phyloP scores from a whole-genome alignment of 2,113 vertebrate genomes.

The Lycocorax pyrrhopterus region DNA sequence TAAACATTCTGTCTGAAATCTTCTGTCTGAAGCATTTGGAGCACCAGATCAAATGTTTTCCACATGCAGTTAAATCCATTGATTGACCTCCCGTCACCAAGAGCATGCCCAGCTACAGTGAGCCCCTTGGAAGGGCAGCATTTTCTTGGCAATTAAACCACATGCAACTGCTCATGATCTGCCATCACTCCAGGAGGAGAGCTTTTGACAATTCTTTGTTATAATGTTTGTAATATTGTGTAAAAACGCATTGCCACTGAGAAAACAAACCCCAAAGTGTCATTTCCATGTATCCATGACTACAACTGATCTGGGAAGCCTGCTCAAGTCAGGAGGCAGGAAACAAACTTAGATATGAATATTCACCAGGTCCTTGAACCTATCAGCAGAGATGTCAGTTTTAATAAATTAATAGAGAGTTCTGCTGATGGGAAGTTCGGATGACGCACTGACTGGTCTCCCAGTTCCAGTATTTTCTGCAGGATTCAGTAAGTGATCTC shows the following conservation, averaged over 20 bases:
- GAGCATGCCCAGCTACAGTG: neutral
- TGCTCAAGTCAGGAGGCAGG: neutral
- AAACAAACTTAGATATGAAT: neutral
- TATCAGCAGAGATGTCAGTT: neutral
- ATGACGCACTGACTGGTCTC: neutral
- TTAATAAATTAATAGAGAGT: neutral
- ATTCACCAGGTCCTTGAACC: neutral
- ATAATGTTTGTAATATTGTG: neutral
- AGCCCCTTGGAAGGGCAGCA: neutral
- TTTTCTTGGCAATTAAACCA: neutral
- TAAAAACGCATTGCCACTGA: neutral
- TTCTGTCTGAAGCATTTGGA: neutral
- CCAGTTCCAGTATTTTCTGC: neutral
- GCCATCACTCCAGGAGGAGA: neutral
- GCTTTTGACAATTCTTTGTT: neutral
- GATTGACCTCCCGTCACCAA: rapidly evolving
- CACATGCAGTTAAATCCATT: rapidly evolving
- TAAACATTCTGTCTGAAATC: neutral
- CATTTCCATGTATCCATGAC: constrained; percentile 47
- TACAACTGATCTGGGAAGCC: constrained; percentile 3
- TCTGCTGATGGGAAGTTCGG: neutral
- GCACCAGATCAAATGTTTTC: neutral
- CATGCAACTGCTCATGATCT: rapidly evolving
- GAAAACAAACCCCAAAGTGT: constrained; percentile 19
- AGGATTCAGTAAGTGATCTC: neutral